Base-by-base conservation (phyloP, 2,113 vertebrate species). In the Caretta caretta region DNA sequence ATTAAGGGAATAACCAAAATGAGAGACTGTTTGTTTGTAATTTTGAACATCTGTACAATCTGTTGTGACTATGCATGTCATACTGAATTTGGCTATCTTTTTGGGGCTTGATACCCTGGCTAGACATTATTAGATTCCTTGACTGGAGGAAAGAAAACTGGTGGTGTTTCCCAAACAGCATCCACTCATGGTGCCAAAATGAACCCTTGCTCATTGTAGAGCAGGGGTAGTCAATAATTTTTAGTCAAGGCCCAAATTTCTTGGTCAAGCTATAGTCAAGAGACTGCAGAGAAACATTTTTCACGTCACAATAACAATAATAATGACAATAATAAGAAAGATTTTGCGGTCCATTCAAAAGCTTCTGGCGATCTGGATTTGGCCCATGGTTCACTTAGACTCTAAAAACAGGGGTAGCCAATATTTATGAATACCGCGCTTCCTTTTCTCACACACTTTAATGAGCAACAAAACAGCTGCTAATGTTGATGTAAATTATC, bases 361-460 rank as follows among this genome's bases (percentile, higher is more conserved):
- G 57, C 57, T 13, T 62, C 27, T 6, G 27, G 57, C 12, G 27
- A 13, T 31, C 27, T 62, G 57, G 57, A 31, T 62, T 57, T 62
- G 27, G 57, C 27, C 27, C 27, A 13, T 59, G 27, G 27, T 62
- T 27, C 27, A 22, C 56, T 81, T 27, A 56, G 24, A 25, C 1
- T 5, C 20, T 27, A 38, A 24, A 50, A 22, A 13, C 50, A 50
- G 4, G 4, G 13, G 13, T 50, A 50, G 51, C 51, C 51, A 51
- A 51, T 17, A 51, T 17, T 27, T 75, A 13, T 1, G 3, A 1
- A 13, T 0, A 48, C 78, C 49, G 24, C 1, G 3, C 19, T 4
- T 22, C 1, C 6, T 2, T 35, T 82, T 85, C 10, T 49, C 11
- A 0, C 35, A 4, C 6, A 5, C 29, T 85, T 86, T 76, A 72